Conservation (phyloP, 2,797 vertebrate genomes). For the Phalloptychus januarius region DNA sequence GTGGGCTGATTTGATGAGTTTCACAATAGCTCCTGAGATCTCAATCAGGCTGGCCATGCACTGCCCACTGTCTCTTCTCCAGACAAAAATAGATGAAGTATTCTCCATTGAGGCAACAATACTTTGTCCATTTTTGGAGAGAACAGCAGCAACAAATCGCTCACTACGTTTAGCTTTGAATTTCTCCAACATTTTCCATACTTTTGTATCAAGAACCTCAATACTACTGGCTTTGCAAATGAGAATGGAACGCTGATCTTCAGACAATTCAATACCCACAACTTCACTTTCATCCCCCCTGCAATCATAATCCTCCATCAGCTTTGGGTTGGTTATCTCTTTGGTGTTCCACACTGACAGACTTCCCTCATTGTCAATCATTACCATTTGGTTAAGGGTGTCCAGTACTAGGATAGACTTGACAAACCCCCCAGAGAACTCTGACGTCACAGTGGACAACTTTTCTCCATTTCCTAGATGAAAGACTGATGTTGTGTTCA, state of each 20-base stretch:
- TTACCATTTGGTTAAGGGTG: conserved; percentile 95
- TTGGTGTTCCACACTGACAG: conserved; percentile 98
- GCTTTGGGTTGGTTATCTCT: conserved; percentile 90
- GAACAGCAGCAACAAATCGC: conserved; percentile 92
- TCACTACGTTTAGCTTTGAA: conserved; percentile 97
- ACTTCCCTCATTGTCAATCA: conserved; percentile 97
- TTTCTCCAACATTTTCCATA: conserved; percentile 98
- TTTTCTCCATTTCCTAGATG: conserved; percentile 96
- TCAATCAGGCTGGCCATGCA: conserved; percentile 99
- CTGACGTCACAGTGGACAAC: conserved; percentile 93
- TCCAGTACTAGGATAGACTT: conserved; percentile 96
- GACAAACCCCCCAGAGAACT: conserved; percentile 97
- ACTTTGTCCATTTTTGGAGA: conserved; percentile 96
- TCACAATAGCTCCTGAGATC: conserved; percentile 97
- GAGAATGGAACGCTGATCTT: conserved; percentile 97
- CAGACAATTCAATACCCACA: conserved; percentile 93
- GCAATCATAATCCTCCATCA: conserved; percentile 98
- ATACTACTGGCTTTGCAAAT: conserved; percentile 97
- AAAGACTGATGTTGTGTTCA: conserved; percentile 95
- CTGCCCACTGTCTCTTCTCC: conserved; percentile 96
- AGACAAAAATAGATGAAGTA: conserved; percentile 98
- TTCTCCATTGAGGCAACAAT: conserved; percentile 99
- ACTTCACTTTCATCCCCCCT: conserved; percentile 94
- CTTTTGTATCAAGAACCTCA: conserved; percentile 91
- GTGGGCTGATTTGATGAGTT: conserved; percentile 95